Evolutionary conservation across 2,797 vertebrate species (phyloP).

Genomic region (Hapalemur alaotrensis): DNA sequence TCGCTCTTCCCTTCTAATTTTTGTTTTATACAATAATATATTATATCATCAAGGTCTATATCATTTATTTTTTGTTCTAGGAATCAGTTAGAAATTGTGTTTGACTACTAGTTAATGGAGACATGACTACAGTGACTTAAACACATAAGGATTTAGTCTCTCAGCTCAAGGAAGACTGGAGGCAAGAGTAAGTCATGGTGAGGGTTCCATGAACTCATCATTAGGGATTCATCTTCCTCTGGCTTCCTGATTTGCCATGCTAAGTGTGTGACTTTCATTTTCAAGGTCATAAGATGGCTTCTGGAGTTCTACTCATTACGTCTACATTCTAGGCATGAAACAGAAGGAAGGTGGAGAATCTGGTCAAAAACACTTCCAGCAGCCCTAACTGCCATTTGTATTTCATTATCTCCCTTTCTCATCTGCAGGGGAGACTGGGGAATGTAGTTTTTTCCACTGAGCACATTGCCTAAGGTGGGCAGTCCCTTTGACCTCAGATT

Average conservation of each 20-base stretch:
- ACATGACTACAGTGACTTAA: neutral
- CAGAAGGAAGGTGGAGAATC: neutral
- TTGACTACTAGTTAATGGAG: slow-evolving; percentile 21
- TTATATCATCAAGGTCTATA: neutral
- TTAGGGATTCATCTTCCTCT: neutral
- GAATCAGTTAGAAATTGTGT: slow-evolving; percentile 33
- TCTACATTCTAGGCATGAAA: neutral
- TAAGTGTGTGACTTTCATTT: neutral
- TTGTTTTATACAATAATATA: slow-evolving; percentile 21
- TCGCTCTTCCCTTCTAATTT: neutral
- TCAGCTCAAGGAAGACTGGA: neutral
- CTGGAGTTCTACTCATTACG: neutral
- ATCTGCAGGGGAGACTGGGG: neutral
- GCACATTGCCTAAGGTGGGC: neutral
- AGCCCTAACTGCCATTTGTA: neutral
- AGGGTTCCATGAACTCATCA: neutral
- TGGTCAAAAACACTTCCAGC: neutral
- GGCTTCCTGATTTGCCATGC: neutral
- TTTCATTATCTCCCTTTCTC: neutral
- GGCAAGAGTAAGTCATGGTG: neutral
- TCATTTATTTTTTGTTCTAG: slow-evolving; percentile 20
- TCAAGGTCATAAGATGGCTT: neutral
- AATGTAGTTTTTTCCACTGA: neutral
- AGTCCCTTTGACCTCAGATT: neutral
- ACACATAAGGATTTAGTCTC: neutral